Evolutionary conservation across 2,113 vertebrate species (phyloP), one percentile per base, ranked within the genome.

Genomic region (Halichoerus grypus): DNA sequence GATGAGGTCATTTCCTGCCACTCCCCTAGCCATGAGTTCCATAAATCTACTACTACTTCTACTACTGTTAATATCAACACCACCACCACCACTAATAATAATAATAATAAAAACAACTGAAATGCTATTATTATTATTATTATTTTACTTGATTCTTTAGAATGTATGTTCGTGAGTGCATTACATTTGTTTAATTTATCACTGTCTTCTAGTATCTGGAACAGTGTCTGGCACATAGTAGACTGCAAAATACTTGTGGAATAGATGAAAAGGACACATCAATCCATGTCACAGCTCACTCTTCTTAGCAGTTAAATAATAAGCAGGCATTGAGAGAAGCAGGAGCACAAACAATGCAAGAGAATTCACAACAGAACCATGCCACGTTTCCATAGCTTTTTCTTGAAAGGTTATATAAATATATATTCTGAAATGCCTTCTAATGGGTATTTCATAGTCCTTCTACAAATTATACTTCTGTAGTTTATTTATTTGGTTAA

Each of bases 81-180:
- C 24, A 53, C 1, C 28, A 51, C 26, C 11, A 19, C 16, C 31
- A 74, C 0, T 19, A 39, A 21, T 11, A 74, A 39, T 12, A 57
- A 4, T 24, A 63, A 14, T 28, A 77, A 59, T 39, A 84, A 49
- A 31, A 76, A 61, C 3, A 59, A 81, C 36, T 51, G 51, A 72
- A 59, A 87, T 76, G 12, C 1, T 57, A n/a, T 67, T 49, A 53
- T 55, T 26, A 88, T 39, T 72, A 46, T 49, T 49, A 79, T 15
- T 15, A n/a, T 76, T 80, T 42, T 61, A 80, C 16, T 53, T n/a
- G 49, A 85, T 36, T 95, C 12, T 93, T 94, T 86, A 85, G 79
- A 84, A 65, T 55, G 46, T 61, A 24, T 22, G 69, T 51, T 76
- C 2, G 4, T 22, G 12, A 95, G 24, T 19, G 14, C 12, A 21